Percentiles rank a stretch among this genome's conserved stretches.
phyloP scores from a whole-genome alignment of 2,797 vertebrate genomes.

The Ceryle rudis region DNA sequence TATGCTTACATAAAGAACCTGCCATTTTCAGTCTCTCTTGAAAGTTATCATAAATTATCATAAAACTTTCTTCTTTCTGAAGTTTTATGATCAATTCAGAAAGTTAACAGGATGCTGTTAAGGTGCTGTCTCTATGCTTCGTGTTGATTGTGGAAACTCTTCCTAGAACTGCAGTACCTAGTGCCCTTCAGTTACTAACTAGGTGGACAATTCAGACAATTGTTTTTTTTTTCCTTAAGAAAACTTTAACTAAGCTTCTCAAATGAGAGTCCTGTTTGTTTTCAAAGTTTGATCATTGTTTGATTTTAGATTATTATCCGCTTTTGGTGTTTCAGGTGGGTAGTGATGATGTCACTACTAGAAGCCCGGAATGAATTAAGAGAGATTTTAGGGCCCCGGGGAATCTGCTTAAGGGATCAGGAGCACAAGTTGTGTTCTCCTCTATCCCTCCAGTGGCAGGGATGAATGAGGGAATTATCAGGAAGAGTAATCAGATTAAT shows the following conservation, averaged over 20 bases:
- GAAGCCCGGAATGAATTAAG: too few relatives aligned
- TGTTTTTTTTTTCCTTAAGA: background rate
- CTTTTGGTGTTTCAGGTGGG: too few relatives aligned
- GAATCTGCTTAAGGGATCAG: too few relatives aligned
- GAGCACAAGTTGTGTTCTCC: too few relatives aligned
- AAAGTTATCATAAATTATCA: background rate
- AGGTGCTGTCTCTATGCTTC: background rate
- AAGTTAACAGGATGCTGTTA: background rate
- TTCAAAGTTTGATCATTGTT: background rate
- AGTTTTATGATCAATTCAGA: background rate
- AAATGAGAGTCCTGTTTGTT: background rate
- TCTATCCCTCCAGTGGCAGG: too few relatives aligned
- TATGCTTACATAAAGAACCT: background rate
- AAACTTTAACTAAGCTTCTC: background rate
- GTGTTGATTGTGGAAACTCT: background rate
- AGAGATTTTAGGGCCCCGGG: too few relatives aligned
- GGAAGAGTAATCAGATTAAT: too few relatives aligned
- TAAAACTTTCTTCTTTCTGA: background rate
- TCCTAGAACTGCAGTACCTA: background rate
- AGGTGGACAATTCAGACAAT: background rate
- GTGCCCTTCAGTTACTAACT: background rate
- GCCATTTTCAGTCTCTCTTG: background rate
- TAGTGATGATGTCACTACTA: too few relatives aligned
- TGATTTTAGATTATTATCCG: background rate
- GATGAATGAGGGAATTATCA: too few relatives aligned